These are phyloP conservation scores for Tiphia femorata DNA, from an alignment of 2,888 invertebrate genomes.

Conservation along the genomic window DNA sequence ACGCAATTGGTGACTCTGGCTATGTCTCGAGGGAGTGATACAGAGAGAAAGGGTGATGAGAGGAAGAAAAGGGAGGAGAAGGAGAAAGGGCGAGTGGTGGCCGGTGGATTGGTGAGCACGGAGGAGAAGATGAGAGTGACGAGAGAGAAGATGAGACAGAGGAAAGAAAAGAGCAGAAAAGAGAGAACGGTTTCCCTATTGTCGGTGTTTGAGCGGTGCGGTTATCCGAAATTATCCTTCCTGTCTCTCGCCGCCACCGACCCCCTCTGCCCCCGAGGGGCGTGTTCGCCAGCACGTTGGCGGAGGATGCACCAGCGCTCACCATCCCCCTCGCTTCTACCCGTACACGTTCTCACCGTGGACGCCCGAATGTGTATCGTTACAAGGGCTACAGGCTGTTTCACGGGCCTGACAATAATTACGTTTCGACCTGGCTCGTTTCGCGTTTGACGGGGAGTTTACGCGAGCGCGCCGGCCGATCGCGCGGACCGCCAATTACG, in stretches of 20 bases:
- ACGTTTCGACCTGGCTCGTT: slow-evolving; percentile 24
- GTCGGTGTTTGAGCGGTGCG: slow-evolving; percentile 41
- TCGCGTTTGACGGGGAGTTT: slow-evolving; percentile 23
- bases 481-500: slow-evolving; percentile 10
- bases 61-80: too few species aligned
- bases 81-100: too few species aligned
- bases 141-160: too few species aligned
- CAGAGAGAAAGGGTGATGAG: too few species aligned
- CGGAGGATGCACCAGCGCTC: background rate
- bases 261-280: too few species aligned
- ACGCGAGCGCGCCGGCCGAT: slow-evolving; percentile 20
- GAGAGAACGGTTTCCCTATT: too few species aligned
- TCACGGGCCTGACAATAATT: slow-evolving; percentile 23
- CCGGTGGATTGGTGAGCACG: too few species aligned
- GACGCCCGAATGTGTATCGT: slow-evolving; percentile 5
- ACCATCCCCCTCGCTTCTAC: background rate
- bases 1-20: too few species aligned
- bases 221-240: slow-evolving; percentile 47
- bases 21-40: too few species aligned
- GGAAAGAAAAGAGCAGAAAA: too few species aligned
- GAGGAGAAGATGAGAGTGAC: too few species aligned
- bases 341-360: background rate
- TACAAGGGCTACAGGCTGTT: slow-evolving; percentile 26
- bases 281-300: background rate
- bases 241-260: slow-evolving; percentile 21